Conservation (phyloP, 1,140 invertebrate species). For the Plectrocnemia conspersa region DNA sequence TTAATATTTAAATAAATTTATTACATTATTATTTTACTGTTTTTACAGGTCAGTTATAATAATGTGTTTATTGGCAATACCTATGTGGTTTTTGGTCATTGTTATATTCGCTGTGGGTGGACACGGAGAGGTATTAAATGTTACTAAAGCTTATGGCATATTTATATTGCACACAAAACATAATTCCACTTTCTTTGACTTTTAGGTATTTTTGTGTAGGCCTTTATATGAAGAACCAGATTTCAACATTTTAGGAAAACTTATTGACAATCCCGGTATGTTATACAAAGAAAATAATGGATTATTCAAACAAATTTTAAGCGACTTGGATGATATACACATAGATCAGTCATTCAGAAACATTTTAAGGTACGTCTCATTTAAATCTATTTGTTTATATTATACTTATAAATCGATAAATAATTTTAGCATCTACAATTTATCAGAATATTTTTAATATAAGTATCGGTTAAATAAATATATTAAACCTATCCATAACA, state of each 20-base stretch:
- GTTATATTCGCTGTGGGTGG: constrained; percentile 49
- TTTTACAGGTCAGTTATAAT: constrained; percentile 46
- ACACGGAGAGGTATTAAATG: constrained; percentile 45
- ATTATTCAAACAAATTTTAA: constrained; percentile 55
- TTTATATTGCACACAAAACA: constrained; percentile 5
- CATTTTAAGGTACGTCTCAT: constrained; percentile 41
- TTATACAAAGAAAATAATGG: constrained; percentile 52
- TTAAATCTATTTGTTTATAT: too few species aligned
- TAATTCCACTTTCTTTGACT: constrained; percentile 6
- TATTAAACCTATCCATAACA: too few species aligned
- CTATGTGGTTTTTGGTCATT: constrained; percentile 48
- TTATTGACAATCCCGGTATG: constrained; percentile 59
- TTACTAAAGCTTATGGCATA: background rate
- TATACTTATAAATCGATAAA: too few species aligned
- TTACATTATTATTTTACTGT: constrained; percentile 12
- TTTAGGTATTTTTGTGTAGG: constrained; percentile 57
- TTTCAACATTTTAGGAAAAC: constrained; percentile 53
- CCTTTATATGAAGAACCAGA: constrained; percentile 57
- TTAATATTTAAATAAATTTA: constrained; percentile 6
- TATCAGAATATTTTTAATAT: too few species aligned
- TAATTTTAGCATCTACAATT: too few species aligned
- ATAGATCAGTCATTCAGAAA: constrained; percentile 47
- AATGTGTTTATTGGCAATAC: constrained; percentile 45
- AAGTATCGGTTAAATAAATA: too few species aligned
- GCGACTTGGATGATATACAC: constrained; percentile 45